These are phyloP conservation scores for Solea solea DNA, from an alignment of 2,113 vertebrate species.

Conservation along the genomic window DNA sequence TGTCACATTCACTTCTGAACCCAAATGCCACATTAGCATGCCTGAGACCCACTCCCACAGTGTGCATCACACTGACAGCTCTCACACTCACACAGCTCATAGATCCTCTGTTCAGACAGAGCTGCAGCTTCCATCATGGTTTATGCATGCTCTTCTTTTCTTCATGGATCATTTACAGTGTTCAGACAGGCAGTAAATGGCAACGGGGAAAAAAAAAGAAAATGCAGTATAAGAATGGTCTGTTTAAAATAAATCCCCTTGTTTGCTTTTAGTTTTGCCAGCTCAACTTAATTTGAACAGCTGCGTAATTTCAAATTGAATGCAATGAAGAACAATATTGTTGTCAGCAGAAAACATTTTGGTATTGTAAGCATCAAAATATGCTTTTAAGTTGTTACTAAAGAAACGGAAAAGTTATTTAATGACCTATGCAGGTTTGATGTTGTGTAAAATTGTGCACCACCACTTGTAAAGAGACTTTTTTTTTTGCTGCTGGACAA, in stretches of 20 bases:
- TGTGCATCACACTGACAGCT: conserved; percentile 47
- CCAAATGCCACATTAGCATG: conserved; percentile 82
- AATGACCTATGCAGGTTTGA: conserved; percentile 33
- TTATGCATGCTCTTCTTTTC: conserved; percentile 54
- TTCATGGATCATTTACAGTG: conserved; percentile 28
- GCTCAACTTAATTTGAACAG: background rate
- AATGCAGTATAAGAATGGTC: background rate
- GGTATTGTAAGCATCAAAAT: background rate
- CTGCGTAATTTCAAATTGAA: background rate
- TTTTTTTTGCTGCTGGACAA: conserved; percentile 67
- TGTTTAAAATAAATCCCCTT: conserved; percentile 17
- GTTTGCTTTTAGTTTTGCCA: background rate
- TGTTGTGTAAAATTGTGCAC: conserved; percentile 44
- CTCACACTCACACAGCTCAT: conserved; percentile 41
- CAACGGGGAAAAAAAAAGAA: conserved; percentile 1
- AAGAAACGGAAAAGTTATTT: no score
- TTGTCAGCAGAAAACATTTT: background rate
- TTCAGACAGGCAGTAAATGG: conserved; percentile 28
- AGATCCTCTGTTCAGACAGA: conserved; percentile 47
- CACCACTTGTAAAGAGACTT: conserved; percentile 37
- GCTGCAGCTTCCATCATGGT: conserved; percentile 51
- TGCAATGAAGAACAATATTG: background rate
- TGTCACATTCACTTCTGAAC: conserved; percentile 65
- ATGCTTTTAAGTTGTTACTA: conserved; percentile 9
- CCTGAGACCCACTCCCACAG: conserved; percentile 44